Conservation (phyloP, 2,113 vertebrate genomes). For the Siniperca knerii region DNA sequence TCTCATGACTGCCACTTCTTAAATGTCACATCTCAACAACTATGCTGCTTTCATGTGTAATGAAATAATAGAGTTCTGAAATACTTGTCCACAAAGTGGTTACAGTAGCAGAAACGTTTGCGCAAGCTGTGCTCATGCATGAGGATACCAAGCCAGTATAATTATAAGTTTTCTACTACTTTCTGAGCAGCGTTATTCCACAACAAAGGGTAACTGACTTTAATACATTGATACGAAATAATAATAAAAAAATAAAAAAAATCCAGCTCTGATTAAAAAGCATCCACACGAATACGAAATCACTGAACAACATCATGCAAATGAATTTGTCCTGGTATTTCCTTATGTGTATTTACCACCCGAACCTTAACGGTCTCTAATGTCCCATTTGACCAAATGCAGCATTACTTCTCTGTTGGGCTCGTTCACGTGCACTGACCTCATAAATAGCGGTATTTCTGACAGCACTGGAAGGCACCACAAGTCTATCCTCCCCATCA, state of each 20-base stretch:
- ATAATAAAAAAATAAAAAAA: not conserved
- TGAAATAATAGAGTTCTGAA: not conserved
- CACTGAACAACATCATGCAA: not conserved
- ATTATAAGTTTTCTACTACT: not conserved
- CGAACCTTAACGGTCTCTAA: not conserved
- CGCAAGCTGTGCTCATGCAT: too few species aligned
- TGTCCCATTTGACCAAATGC: constrained; percentile 33
- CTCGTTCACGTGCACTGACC: constrained; percentile 22
- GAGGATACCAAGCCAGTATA: not conserved
- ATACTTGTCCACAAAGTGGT: not conserved
- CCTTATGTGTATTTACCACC: too few species aligned
- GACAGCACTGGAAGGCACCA: constrained; percentile 63
- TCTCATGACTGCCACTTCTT: not conserved
- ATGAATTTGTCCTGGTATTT: not conserved
- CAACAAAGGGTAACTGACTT: not conserved
- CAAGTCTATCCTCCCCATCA: constrained; percentile 58
- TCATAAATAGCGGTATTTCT: constrained; percentile 34
- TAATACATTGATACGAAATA: not conserved
- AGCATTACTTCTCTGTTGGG: not conserved
- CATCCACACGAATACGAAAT: not conserved
- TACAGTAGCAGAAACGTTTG: not conserved
- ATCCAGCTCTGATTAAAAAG: not conserved
- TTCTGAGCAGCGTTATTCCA: not conserved
- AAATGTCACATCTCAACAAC: not conserved
- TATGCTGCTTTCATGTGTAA: not conserved